Conservation (phyloP, 2,888 invertebrate genomes). For the Masnerella sp. region DNA sequence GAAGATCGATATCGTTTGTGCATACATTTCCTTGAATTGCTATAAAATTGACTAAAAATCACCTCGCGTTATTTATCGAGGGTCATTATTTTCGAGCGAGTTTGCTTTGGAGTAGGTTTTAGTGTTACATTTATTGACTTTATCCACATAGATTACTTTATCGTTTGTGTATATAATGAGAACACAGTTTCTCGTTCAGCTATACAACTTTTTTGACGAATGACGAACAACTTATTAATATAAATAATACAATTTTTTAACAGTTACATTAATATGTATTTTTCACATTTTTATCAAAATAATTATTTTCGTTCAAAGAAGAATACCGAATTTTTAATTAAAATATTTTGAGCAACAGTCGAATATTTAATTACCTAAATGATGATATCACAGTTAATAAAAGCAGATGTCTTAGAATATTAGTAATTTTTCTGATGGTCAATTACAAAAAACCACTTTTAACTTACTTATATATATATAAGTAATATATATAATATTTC, state of each 20-base stretch:
- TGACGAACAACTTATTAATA: no score
- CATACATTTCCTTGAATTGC: constrained; percentile 59
- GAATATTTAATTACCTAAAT: background rate
- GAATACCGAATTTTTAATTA: no score
- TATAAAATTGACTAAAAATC: constrained; percentile 59
- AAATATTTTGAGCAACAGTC: constrained; percentile 13
- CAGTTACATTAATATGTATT: no score
- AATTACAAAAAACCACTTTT: no score
- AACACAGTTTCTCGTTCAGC: constrained; percentile 27
- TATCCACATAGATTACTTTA: constrained; percentile 45
- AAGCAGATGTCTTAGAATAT: background rate
- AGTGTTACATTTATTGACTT: constrained; percentile 53
- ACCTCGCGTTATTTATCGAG: constrained; percentile 53
- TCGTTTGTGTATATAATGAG: constrained; percentile 20
- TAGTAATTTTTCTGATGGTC: no score
- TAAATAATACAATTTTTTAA: no score
- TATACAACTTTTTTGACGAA: no score
- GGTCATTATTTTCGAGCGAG: constrained; percentile 50
- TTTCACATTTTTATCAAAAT: no score
- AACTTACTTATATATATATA: no score
- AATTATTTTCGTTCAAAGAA: no score
- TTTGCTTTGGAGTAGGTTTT: constrained; percentile 46
- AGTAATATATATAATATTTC: no score
- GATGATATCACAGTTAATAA: constrained; percentile 13
- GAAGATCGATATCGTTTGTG: constrained; percentile 60